Evolutionary conservation across 2,113 vertebrate species (phyloP).

Genomic region (Saguinus midas): DNA sequence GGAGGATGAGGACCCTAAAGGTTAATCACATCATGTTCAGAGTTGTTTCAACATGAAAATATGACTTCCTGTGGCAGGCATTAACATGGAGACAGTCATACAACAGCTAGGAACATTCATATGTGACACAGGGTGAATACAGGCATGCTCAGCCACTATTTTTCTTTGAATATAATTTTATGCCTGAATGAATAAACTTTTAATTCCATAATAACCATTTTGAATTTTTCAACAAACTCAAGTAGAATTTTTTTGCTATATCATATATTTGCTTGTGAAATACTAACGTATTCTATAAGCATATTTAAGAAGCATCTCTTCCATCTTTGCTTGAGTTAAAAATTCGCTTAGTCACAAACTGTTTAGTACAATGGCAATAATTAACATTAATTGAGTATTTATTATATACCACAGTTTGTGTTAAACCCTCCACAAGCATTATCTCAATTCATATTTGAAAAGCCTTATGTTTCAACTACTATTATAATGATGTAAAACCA

Average conservation of each 20-base stretch:
- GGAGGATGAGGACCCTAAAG: conserved; percentile 77
- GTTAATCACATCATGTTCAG: conserved; percentile 88
- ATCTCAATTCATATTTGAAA: conserved; percentile 14
- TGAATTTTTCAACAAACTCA: neutral
- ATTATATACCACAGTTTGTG: neutral
- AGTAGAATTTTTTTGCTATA: conserved; percentile 38
- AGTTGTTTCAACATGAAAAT: conserved; percentile 82
- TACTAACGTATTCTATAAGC: neutral
- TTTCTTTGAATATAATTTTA: conserved; percentile 44
- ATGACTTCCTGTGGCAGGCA: conserved; percentile 73
- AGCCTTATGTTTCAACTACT: neutral
- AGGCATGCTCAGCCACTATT: neutral
- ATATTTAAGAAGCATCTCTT: neutral
- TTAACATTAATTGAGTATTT: neutral
- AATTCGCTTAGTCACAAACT: neutral
- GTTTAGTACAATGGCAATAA: conserved; percentile 7
- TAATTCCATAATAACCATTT: conserved; percentile 40
- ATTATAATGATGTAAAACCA: neutral
- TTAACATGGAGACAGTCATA: conserved; percentile 78
- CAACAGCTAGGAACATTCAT: conserved; percentile 49
- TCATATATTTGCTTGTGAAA: conserved; percentile 15
- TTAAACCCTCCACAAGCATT: neutral
- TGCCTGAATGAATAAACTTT: conserved; percentile 39
- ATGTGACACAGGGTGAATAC: conserved; percentile 40
- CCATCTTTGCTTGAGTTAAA: neutral